Evolutionary conservation across 2,888 invertebrate species (phyloP).

Genomic region (Brachycybe producta): DNA sequence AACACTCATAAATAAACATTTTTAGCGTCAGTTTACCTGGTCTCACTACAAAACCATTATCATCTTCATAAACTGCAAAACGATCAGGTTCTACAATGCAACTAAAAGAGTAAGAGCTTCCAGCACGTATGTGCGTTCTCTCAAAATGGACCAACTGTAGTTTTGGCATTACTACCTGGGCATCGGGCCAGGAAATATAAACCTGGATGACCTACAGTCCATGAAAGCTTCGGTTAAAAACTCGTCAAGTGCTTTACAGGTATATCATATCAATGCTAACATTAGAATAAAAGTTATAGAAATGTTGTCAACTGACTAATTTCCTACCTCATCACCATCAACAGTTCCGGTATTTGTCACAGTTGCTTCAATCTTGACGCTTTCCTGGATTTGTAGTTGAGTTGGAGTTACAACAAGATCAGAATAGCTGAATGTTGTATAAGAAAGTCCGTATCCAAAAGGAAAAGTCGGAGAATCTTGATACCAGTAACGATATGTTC

Average conservation of each 20-base stretch:
- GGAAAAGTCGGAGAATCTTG: constrained; percentile 15
- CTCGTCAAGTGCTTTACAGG: neutral
- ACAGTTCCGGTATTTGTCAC: constrained; percentile 13
- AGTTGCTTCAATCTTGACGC: constrained; percentile 9
- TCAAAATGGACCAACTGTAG: constrained; percentile 18
- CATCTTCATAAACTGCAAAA: constrained; percentile 17
- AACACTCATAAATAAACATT: neutral
- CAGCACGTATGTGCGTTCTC: constrained; percentile 7
- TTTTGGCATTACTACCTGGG: constrained; percentile 14
- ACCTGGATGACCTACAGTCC: constrained; percentile 17
- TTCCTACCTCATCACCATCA: constrained; percentile 17
- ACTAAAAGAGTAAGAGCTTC: constrained; percentile 3
- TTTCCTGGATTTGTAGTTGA: constrained; percentile 2
- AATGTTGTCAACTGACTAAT: neutral
- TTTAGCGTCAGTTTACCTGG: constrained; percentile 12
- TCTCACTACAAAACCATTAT: constrained; percentile 10
- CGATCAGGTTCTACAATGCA: constrained; percentile 9
- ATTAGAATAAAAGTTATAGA: neutral
- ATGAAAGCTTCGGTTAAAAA: neutral
- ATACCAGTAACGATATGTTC: constrained; percentile 19
- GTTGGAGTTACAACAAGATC: constrained; percentile 7
- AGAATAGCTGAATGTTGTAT: constrained; percentile 17
- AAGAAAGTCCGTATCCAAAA: constrained; percentile 19
- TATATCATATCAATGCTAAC: no score
- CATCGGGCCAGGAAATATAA: constrained; percentile 17